phyloP scores from a whole-genome alignment of 2,888 invertebrate genomes.

The Heliconius hortense region DNA sequence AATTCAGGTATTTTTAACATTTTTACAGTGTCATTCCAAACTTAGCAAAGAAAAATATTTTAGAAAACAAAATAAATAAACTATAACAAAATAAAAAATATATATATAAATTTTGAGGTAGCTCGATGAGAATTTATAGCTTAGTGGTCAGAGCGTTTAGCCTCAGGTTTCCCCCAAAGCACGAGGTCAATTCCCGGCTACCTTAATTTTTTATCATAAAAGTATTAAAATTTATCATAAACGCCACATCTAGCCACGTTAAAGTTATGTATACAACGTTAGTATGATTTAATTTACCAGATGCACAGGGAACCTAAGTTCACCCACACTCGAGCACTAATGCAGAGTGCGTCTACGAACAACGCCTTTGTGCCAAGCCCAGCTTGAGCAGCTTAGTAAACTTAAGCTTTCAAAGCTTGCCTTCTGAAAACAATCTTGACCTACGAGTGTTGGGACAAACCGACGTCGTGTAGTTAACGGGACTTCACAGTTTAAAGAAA shows the following conservation, averaged over 20 bases:
- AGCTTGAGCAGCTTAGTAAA: constrained; percentile 52
- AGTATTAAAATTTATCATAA: no score
- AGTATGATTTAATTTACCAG: constrained; percentile 2
- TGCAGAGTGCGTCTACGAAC: constrained; percentile 47
- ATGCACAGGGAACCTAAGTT: constrained; percentile 44
- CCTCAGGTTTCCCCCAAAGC: neutral
- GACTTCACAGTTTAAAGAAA: constrained; percentile 17
- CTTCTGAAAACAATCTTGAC: constrained; percentile 59
- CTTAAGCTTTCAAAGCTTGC: constrained; percentile 50
- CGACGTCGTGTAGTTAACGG: constrained; percentile 23
- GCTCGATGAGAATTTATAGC: no score
- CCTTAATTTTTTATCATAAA: no score
- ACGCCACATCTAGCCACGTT: no score
- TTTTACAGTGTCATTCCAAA: no score
- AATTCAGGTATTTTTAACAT: neutral
- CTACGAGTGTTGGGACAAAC: constrained; percentile 38
- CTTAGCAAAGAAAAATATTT: no score
- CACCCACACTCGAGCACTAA: constrained; percentile 49
- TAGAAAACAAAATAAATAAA: no score
- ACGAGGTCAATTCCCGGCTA: no score
- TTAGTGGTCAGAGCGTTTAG: no score
- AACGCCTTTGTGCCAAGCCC: constrained; percentile 51
- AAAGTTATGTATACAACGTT: no score
- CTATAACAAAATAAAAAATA: no score
- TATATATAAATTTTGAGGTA: no score